Percentiles rank a stretch among this genome's conserved stretches.
These are phyloP conservation scores for Drosophila pullipes DNA, from an alignment of 2,888 invertebrate species.

Conservation along the genomic window DNA sequence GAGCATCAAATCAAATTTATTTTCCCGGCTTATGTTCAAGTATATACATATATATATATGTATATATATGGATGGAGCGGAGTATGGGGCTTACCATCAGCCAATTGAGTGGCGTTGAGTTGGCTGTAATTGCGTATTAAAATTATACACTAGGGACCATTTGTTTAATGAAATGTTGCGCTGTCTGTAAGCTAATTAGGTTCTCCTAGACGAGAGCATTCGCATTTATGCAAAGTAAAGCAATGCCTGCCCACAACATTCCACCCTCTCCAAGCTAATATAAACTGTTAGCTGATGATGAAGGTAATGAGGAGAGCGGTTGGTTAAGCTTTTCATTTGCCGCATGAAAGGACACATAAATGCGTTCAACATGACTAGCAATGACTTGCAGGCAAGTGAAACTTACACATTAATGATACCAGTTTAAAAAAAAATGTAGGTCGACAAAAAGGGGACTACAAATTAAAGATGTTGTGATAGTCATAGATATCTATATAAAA, in stretches of 20 bases:
- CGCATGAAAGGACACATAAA: constrained; percentile 33
- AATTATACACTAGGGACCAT: constrained; percentile 76
- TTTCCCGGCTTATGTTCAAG: constrained; percentile 60
- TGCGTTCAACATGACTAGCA: constrained; percentile 8
- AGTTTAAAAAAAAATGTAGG: neutral
- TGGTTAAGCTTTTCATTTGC: constrained; percentile 48
- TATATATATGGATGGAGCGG: neutral
- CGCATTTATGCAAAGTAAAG: constrained; percentile 42
- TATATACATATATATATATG: neutral
- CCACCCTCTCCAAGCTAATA: neutral
- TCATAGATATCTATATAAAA: neutral
- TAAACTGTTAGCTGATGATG: constrained; percentile 30
- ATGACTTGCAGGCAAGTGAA: neutral
- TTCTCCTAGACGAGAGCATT: constrained; percentile 43
- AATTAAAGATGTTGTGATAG: neutral
- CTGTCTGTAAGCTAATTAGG: constrained; percentile 72
- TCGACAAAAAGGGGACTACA: neutral
- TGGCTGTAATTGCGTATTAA: constrained; percentile 77
- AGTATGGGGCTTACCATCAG: constrained; percentile 53
- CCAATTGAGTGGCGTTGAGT: constrained; percentile 75
- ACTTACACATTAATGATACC: constrained; percentile 4
- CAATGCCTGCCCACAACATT: neutral
- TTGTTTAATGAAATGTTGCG: constrained; percentile 77
- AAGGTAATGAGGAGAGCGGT: constrained; percentile 20
- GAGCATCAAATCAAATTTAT: constrained; percentile 68